phyloP scores from a whole-genome alignment of 2,113 vertebrate species.

The Charadrius vociferus region DNA sequence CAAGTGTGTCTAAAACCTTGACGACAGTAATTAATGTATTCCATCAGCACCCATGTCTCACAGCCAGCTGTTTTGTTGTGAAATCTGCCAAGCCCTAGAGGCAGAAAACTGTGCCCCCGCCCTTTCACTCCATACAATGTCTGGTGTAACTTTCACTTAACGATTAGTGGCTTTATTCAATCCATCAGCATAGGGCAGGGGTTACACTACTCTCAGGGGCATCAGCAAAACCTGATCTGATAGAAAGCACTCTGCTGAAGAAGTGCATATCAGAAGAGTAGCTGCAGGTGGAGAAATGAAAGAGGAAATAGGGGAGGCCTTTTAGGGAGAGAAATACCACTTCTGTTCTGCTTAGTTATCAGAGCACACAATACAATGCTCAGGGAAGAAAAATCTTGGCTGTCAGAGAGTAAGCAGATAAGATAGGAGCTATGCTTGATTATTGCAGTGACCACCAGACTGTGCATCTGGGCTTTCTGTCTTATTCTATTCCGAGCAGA shows the following conservation, averaged over 20 bases:
- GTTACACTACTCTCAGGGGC: conserved; percentile 55
- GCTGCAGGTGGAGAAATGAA: conserved; percentile 46
- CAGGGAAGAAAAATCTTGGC: neutral
- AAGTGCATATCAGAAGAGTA: conserved; percentile 17
- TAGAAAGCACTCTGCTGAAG: conserved; percentile 38
- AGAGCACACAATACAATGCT: neutral
- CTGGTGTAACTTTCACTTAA: conserved; percentile 75
- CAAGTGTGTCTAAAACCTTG: conserved; percentile 71
- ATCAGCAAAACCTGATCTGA: conserved; percentile 64
- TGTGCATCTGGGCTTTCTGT: neutral
- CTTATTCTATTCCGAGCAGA: neutral
- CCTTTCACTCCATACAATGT: conserved; percentile 23
- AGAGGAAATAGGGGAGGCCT: neutral
- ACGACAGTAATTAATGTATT: conserved; percentile 76
- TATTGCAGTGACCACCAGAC: neutral
- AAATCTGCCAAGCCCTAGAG: conserved; percentile 55
- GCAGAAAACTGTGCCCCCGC: conserved; percentile 36
- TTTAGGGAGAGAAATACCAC: conserved; percentile 10
- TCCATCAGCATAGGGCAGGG: conserved; percentile 71
- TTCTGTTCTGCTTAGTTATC: conserved; percentile 16
- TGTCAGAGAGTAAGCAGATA: neutral
- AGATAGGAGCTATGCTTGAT: neutral
- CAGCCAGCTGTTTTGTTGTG: conserved; percentile 68
- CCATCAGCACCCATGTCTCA: conserved; percentile 70
- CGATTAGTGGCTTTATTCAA: conserved; percentile 73